phyloP scores from a whole-genome alignment of 2,113 vertebrate genomes.

The Haliaeetus leucogaster region DNA sequence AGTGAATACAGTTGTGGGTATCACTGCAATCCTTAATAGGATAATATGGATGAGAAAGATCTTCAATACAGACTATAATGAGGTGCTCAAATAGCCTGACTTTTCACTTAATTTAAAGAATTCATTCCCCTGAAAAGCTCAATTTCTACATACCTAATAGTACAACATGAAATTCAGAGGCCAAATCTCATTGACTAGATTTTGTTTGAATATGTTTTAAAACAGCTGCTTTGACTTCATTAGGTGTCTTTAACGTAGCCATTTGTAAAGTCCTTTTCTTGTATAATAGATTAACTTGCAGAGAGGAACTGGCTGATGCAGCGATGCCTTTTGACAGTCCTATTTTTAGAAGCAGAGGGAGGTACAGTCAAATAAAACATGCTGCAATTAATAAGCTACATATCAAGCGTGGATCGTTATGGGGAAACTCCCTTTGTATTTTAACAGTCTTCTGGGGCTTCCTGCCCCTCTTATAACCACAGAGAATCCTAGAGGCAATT shows the following conservation, averaged over 20 bases:
- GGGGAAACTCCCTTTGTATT: slow-evolving; percentile 10
- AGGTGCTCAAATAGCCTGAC: slow-evolving; percentile 57
- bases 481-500: not conserved
- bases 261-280: slow-evolving; percentile 55
- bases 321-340: slow-evolving; percentile 3
- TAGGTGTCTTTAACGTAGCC: slow-evolving; percentile 55
- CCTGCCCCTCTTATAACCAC: not conserved
- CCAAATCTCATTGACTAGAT: slow-evolving; percentile 24
- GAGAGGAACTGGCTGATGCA: not conserved
- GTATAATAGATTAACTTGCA: slow-evolving; percentile 42
- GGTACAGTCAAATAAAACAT: slow-evolving; percentile 15
- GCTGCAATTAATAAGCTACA: slow-evolving; percentile 13
- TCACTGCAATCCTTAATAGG: slow-evolving; percentile 57
- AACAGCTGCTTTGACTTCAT: slow-evolving; percentile 56
- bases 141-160: slow-evolving; percentile 58
- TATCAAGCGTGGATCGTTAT: not conserved
- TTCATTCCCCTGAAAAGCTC: slow-evolving; percentile 52
- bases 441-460: not conserved
- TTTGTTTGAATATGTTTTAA: slow-evolving; percentile 63
- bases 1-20: slow-evolving; percentile 50
- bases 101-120: slow-evolving; percentile 70
- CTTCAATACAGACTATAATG: slow-evolving; percentile 50
- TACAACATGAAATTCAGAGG: slow-evolving; percentile 52
- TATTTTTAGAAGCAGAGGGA: slow-evolving; percentile 58
- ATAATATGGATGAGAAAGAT: slow-evolving; percentile 65